Base-by-base conservation (phyloP, 2,113 vertebrate species). In the Tringa solitaria region DNA sequence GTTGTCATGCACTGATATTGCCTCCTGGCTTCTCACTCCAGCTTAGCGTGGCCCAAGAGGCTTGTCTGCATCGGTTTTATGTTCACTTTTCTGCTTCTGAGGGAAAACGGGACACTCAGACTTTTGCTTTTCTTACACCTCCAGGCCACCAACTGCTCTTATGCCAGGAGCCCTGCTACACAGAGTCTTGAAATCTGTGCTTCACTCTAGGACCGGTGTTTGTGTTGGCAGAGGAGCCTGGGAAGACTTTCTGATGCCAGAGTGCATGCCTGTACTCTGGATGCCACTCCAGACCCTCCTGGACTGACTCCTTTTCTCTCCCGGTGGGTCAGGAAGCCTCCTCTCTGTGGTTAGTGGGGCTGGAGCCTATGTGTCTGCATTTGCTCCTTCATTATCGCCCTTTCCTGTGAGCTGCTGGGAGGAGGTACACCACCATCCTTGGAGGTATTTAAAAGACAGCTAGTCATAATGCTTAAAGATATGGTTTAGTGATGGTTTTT, bases 321-420 rank as follows among this genome's bases (percentile, higher is more conserved):
- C 32, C 3, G 2, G 12, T 28, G 39, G 51, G 50, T 73, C 60
- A 39, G 76, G 57, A 63, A 84, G 50, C 15, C 59, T 84, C 4
- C 12, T 7, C 39, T 77, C 65, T 63, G n/a, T 2, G 1, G 12
- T 24, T 50, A 16, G n/a, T 2, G 2, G 43, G 35, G n/a, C 53
- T 83, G 76, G 35, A 64, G 56, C 48, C 32, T 33, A 16, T 0
- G 2, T 48, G 65, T 20, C 46, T 69, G 7, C 33, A 22, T 77
- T 64, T 0, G 3, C 28, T 33, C 35, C 45, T 22, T 60, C 0
- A 0, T 26, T 28, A 5, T 50, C 12, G 53, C 22, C 3, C 33
- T 74, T 53, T 78, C 45, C 70, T 77, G 3, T 73, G 43, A 11
- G 75, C n/a, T 61, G 24, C 73, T 35, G 32, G 16, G 27, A 80